Base-by-base conservation (phyloP, 2,797 vertebrate genomes). In the Holocentrus rufus region DNA sequence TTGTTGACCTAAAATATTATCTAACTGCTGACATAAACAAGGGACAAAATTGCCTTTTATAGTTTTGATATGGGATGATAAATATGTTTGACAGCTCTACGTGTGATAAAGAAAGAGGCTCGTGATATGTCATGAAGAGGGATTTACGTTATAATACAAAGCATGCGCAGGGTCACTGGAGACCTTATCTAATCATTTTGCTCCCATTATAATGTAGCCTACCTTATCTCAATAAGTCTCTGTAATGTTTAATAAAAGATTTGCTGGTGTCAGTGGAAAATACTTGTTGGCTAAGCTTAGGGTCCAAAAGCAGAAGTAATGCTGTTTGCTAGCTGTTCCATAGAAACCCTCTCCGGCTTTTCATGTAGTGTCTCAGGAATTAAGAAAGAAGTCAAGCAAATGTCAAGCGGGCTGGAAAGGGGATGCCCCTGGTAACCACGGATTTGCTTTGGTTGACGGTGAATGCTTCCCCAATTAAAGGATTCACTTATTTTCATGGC, bases 1-100 rank as follows among this genome's bases (percentile, higher is more conserved):
- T 69, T 34, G 5, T 52, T 72, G 58, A 65, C 76, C 64, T 53
- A 53, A 69, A 53, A 72, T 58, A 76, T 86, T 73, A 65, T n/a
- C 65, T 72, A 39, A 76, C 69, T 50, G 46, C 69, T 79, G 60
- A 67, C 68, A 68, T 44, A 74, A 68, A 67, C 50, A 72, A 42
- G 30, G 7, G 10, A 23, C 25, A 53, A 83, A 82, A 78, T 67
- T 80, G 72, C 74, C 59, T 77, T 72, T 76, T 55, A 73, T 69
- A 64, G 64, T 65, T 52, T 65, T 83, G 69, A 85, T 74, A 68
- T 39, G 58, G 81, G 72, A 86, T 46, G 79, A 77, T 86, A 84
- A 87, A 83, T 77, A 69, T 84, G 67, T 83, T 74, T 87, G 85
- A 84, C 83, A 74, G 65, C 66, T 76, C 27, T 65, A 72, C 79